A percentile compares a stretch with the other conserved stretches of the same genome.
Evolutionary conservation across 2,113 vertebrate genomes (phyloP).

Genomic region (Barbus barbus): DNA sequence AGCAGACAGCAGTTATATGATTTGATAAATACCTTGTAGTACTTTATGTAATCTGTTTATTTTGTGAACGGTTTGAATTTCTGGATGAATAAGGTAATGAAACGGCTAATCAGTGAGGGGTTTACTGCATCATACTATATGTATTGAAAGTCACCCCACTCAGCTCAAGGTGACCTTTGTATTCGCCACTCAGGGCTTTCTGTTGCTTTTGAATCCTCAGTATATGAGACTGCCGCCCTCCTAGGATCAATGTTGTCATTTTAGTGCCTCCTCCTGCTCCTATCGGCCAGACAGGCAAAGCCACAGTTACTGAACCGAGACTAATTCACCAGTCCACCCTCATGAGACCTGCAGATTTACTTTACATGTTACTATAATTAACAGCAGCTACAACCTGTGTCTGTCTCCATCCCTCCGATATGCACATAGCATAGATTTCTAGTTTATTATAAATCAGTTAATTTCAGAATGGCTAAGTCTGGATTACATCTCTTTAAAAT

Average conservation of each 20-base stretch:
- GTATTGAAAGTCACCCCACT: slow-evolving; percentile 36
- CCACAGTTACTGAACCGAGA: background rate
- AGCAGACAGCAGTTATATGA: slow-evolving; percentile 41
- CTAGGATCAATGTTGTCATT: slow-evolving; percentile 66
- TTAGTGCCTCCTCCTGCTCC: slow-evolving; percentile 57
- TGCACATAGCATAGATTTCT: background rate
- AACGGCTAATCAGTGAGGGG: background rate
- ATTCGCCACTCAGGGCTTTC: slow-evolving; percentile 55
- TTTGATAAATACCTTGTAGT: slow-evolving; percentile 43
- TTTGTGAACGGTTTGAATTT: too few species aligned
- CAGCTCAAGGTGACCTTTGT: slow-evolving; percentile 64
- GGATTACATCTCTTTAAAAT: background rate
- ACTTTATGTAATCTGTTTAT: slow-evolving; percentile 32
- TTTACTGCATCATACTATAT: background rate
- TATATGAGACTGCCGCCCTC: slow-evolving; percentile 54
- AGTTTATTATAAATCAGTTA: background rate
- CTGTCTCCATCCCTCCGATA: background rate
- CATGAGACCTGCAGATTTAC: slow-evolving; percentile 1
- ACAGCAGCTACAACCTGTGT: background rate
- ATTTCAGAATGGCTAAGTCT: too few species aligned
- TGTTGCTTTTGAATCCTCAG: slow-evolving; percentile 44
- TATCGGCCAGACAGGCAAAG: slow-evolving; percentile 62
- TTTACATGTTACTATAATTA: slow-evolving; percentile 26
- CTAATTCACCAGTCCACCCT: background rate
- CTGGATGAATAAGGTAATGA: too few species aligned